Conservation (phyloP, 2,113 vertebrate genomes). For the Elachura formosa region DNA sequence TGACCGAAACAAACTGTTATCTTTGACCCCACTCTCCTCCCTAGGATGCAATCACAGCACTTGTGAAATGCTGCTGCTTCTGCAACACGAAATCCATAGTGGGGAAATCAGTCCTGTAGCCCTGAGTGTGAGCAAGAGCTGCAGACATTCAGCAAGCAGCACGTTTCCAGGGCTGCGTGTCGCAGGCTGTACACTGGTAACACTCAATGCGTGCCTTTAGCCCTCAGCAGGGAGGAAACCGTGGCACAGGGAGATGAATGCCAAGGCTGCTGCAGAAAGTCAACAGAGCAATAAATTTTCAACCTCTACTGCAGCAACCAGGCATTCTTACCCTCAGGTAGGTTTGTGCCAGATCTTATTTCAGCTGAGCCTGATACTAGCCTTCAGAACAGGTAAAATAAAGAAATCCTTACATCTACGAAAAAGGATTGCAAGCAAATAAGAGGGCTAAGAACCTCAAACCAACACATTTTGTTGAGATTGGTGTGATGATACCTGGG, state of each 20-base stretch:
- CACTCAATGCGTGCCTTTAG: rapidly evolving
- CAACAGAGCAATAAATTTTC: background rate
- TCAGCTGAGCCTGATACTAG: background rate
- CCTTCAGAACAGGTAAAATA: background rate
- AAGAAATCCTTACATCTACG: background rate
- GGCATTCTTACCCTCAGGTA: background rate
- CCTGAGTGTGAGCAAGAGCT: background rate
- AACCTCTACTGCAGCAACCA: background rate
- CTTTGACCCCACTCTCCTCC: background rate
- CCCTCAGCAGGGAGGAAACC: rapidly evolving
- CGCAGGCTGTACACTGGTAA: too few species aligned
- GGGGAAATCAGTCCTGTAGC: background rate
- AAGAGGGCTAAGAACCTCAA: background rate
- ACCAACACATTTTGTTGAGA: background rate
- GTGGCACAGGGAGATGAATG: background rate
- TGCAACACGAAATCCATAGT: background rate
- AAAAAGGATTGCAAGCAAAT: background rate
- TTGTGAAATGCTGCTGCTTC: background rate
- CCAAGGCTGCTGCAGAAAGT: background rate
- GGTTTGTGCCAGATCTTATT: background rate
- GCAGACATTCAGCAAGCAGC: background rate
- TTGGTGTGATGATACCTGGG: background rate
- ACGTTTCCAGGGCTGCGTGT: background rate
- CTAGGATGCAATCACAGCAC: background rate
- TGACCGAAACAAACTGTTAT: background rate